A percentile compares a stretch with the other conserved stretches of the same genome.
These are phyloP conservation scores for Acrobasis consociella DNA, from an alignment of 2,888 invertebrate species.

Conservation along the genomic window DNA sequence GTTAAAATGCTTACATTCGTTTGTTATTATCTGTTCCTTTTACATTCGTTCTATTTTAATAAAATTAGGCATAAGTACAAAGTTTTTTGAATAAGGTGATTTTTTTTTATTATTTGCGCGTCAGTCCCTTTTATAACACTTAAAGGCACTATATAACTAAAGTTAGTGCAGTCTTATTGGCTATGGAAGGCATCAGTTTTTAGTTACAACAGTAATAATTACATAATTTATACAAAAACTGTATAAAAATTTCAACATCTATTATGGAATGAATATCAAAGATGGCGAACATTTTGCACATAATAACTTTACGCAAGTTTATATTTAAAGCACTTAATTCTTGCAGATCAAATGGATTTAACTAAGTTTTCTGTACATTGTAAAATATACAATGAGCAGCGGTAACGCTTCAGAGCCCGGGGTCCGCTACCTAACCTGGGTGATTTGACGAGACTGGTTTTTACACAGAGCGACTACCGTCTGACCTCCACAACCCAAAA, in stretches of 20 bases:
- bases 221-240: constrained; percentile 36
- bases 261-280: constrained; percentile 22
- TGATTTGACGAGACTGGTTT: too few relatives aligned
- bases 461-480: too few relatives aligned
- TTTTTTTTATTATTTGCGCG: neutral
- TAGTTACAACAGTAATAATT: constrained; percentile 42
- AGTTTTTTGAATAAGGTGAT: too few relatives aligned
- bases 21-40: too few relatives aligned
- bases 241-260: constrained; percentile 1
- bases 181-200: constrained; percentile 63
- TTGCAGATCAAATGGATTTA: constrained; percentile 11
- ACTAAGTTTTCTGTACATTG: neutral
- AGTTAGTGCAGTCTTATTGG: constrained; percentile 52
- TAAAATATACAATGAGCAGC: too few relatives aligned
- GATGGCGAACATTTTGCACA: constrained; percentile 46
- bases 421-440: too few relatives aligned
- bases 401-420: too few relatives aligned
- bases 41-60: too few relatives aligned
- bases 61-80: too few relatives aligned
- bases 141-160: constrained; percentile 27
- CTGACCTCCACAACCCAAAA: too few relatives aligned
- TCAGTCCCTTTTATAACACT: constrained; percentile 12
- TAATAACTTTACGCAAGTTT: constrained; percentile 23
- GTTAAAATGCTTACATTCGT: too few relatives aligned
- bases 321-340: constrained; percentile 9